These are phyloP conservation scores for Tangara arthus DNA, from an alignment of 2,797 vertebrate species.

Conservation along the genomic window DNA sequence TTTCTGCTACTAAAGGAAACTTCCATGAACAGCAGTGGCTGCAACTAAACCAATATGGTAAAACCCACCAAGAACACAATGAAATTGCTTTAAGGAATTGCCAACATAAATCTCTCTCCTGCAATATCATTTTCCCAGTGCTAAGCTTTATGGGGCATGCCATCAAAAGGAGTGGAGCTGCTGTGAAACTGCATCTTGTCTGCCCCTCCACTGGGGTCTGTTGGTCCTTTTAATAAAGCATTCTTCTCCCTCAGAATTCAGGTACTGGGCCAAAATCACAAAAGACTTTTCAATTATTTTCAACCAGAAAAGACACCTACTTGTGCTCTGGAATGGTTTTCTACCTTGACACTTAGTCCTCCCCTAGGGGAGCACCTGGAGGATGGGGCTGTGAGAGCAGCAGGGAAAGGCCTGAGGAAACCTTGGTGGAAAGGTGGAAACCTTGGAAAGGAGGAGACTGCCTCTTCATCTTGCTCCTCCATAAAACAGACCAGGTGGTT, in stretches of 20 bases:
- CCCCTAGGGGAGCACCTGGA: not conserved
- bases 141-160: not conserved
- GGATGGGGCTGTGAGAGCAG: rapidly evolving
- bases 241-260: not conserved
- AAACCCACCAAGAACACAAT: not conserved
- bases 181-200: not conserved
- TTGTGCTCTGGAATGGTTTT: not conserved
- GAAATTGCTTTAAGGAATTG: constrained; percentile 34
- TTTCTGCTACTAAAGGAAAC: constrained; percentile 18
- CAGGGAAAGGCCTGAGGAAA: not conserved
- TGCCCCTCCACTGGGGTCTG: not conserved
- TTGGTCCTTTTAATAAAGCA: not conserved
- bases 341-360: not conserved
- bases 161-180: not conserved
- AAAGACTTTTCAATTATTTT: not conserved
- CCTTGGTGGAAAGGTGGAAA: not conserved
- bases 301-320: not conserved
- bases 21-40: not conserved
- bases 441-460: not conserved
- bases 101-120: constrained; percentile 31
- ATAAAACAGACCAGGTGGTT: not conserved
- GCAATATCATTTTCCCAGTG: not conserved
- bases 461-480: not conserved
- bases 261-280: not conserved
- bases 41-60: not conserved